These are phyloP conservation scores for Drosophila quasianomalipes DNA, from an alignment of 2,888 invertebrate species.

Conservation along the genomic window DNA sequence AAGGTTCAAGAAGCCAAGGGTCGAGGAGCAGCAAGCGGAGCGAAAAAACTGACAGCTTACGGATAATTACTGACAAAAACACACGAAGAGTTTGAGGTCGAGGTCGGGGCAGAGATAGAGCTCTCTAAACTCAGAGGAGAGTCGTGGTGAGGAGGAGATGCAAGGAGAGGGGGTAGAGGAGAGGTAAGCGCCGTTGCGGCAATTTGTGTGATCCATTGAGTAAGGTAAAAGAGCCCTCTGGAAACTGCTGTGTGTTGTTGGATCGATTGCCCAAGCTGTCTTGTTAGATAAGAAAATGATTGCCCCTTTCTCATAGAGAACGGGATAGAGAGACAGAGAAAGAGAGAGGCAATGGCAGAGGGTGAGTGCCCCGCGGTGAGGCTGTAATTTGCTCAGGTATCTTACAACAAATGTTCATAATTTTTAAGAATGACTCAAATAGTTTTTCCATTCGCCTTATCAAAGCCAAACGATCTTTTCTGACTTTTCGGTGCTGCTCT, in stretches of 20 bases:
- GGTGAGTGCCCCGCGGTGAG: conserved; percentile 56
- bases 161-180: neutral
- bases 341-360: neutral
- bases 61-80: conserved; percentile 75
- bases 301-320: conserved; percentile 40
- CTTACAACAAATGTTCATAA: conserved; percentile 78
- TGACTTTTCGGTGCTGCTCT: conserved; percentile 41
- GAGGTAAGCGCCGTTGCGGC: conserved; percentile 59
- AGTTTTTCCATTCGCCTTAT: conserved; percentile 55
- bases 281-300: conserved; percentile 79
- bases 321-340: neutral
- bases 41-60: conserved; percentile 82
- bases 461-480: conserved; percentile 48
- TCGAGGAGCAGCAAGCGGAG: conserved; percentile 52
- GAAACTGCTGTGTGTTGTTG: conserved; percentile 32
- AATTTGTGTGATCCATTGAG: conserved; percentile 78
- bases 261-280: conserved; percentile 72
- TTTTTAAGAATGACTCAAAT: conserved; percentile 79
- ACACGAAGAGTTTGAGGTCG: conserved; percentile 13
- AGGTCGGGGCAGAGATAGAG: neutral
- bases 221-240: conserved; percentile 43
- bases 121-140: neutral
- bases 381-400: conserved; percentile 77
- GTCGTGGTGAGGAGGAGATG: neutral
- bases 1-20: conserved; percentile 35